These are phyloP conservation scores for Hylia prasina DNA, from an alignment of 2,113 vertebrate species.

Conservation along the genomic window DNA sequence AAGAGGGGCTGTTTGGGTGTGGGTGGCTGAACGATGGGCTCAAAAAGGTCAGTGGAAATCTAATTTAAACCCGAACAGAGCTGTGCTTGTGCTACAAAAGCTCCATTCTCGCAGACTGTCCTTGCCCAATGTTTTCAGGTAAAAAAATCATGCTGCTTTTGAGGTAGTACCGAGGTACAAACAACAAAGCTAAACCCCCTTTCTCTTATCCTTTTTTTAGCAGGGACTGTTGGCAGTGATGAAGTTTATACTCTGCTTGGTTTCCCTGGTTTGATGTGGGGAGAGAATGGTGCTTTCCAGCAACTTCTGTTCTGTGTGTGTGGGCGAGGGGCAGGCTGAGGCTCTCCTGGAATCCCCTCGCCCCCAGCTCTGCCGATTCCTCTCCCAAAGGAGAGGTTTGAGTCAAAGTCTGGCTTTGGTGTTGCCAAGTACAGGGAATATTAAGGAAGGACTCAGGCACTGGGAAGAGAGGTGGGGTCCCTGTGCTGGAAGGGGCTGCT, in stretches of 20 bases:
- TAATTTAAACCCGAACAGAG: not conserved
- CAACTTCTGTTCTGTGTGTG: not conserved
- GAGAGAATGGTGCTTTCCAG: conserved; percentile 18
- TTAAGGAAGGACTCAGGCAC: fast-evolving
- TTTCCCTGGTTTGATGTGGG: not conserved
- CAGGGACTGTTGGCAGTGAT: not conserved
- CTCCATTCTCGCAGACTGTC: not conserved
- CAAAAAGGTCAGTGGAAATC: not conserved
- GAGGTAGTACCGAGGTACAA: not conserved
- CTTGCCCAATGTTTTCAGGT: not conserved
- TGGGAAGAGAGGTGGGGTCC: fast-evolving
- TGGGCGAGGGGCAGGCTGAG: not conserved
- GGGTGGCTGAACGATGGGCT: not conserved
- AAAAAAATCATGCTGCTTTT: not conserved
- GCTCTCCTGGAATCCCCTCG: not conserved
- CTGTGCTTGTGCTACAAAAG: not conserved
- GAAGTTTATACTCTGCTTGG: not conserved
- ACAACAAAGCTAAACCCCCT: not conserved
- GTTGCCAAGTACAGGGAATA: not conserved
- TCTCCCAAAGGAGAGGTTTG: fast-evolving
- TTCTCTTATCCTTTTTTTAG: not conserved
- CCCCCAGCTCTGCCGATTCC: not conserved
- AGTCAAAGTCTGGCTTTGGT: not conserved
- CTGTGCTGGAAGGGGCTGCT: not conserved
- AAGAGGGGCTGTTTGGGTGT: not conserved